A percentile compares a stretch with the other conserved stretches of the same genome.
Evolutionary conservation across 2,888 invertebrate species (phyloP).

Genomic region (Petrophora chlorosata): DNA sequence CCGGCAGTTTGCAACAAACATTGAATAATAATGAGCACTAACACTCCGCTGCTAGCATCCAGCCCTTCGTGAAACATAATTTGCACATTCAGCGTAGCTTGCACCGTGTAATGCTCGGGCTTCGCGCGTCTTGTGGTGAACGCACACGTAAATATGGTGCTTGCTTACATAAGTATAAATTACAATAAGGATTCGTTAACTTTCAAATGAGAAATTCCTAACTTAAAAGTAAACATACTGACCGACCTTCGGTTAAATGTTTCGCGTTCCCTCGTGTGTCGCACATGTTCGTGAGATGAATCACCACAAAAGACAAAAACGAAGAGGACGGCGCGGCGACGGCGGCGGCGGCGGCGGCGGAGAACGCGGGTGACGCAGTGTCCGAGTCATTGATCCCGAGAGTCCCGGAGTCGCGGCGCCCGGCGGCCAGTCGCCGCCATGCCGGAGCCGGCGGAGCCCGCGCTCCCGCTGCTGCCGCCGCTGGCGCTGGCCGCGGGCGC

Average conservation of each 20-base stretch:
- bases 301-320: conserved; percentile 73
- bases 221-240: conserved; percentile 28
- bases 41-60: conserved; percentile 4
- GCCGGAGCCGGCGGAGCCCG: conserved; percentile 64
- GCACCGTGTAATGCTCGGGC: conserved; percentile 3
- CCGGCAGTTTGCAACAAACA: conserved; percentile 58
- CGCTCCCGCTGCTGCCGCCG: conserved; percentile 66
- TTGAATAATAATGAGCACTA: conserved; percentile 67
- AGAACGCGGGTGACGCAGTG: conserved; percentile 71
- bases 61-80: conserved; percentile 16
- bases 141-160: conserved; percentile 1
- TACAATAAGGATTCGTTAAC: conserved; percentile 18
- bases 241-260: conserved; percentile 43
- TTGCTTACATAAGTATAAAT: conserved; percentile 6
- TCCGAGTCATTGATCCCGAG: conserved; percentile 79
- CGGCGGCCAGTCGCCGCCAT: conserved; percentile 66
- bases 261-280: conserved; percentile 58
- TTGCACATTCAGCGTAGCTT: conserved; percentile 11
- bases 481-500: conserved; percentile 61
- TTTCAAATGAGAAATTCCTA: conserved; percentile 31
- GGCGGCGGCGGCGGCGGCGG: conserved; percentile 49
- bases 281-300: conserved; percentile 73
- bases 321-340: conserved; percentile 65
- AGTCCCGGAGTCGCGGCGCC: conserved; percentile 66
- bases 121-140: neutral